Percentiles rank a stretch among this genome's conserved stretches.
Evolutionary conservation across 2,797 vertebrate species (phyloP).

Genomic region (Xenops minutus): DNA sequence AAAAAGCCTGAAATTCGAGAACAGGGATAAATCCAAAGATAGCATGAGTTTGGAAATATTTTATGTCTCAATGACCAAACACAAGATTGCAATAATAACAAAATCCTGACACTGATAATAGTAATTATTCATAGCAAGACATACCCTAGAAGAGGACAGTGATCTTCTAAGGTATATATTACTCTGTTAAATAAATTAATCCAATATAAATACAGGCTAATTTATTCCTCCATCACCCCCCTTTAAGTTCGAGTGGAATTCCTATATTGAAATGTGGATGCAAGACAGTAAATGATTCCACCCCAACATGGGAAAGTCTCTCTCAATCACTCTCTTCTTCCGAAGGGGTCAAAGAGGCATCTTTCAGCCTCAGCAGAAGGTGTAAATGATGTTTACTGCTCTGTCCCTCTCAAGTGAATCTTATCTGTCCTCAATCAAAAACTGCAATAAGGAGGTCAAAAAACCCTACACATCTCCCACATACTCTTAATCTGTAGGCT

Average conservation of each 20-base stretch:
- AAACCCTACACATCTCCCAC: not conserved
- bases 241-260: not conserved
- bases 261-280: not conserved
- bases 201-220: not conserved
- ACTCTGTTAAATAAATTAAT: not conserved
- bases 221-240: not conserved
- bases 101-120: not conserved
- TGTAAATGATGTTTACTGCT: not conserved
- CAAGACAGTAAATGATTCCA: not conserved
- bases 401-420: not conserved
- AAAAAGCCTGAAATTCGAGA: not conserved
- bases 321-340: not conserved
- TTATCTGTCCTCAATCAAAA: not conserved
- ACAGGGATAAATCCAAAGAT: not conserved
- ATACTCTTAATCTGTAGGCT: not conserved
- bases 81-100: not conserved
- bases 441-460: not conserved
- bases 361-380: not conserved
- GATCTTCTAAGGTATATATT: not conserved
- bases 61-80: not conserved
- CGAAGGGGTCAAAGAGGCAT: not conserved
- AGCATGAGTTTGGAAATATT: not conserved
- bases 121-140: not conserved
- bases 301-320: not conserved
- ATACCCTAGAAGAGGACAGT: not conserved